Conservation (phyloP, 1,140 invertebrate genomes). For the Ruditapes philippinarum region DNA sequence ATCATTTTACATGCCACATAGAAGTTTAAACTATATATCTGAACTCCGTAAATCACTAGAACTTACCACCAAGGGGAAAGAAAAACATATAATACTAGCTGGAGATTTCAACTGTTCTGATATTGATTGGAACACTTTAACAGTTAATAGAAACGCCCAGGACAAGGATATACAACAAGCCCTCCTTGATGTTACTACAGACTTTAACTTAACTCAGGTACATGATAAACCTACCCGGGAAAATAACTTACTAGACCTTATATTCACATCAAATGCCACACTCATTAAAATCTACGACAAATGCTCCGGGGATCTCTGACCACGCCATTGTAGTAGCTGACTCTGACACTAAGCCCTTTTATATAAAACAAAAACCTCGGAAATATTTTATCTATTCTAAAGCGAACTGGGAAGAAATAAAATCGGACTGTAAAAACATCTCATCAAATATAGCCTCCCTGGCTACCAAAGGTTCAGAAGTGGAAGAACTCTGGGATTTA, state of each 20-base stretch:
- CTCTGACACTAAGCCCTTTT: background rate
- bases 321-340: background rate
- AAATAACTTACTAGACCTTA: slow-evolving; percentile 59
- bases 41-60: slow-evolving; percentile 62
- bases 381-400: background rate
- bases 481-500: background rate
- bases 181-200: slow-evolving; percentile 33
- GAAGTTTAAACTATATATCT: background rate
- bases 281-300: background rate
- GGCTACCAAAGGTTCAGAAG: too few species aligned
- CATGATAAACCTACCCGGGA: slow-evolving; percentile 52
- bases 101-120: slow-evolving; percentile 63
- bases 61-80: background rate
- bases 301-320: background rate
- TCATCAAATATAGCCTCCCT: background rate
- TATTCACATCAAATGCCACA: slow-evolving; percentile 65
- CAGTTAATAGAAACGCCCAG: background rate
- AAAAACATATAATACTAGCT: slow-evolving; percentile 52
- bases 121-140: slow-evolving; percentile 44
- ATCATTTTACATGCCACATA: slow-evolving; percentile 62
- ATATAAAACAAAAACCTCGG: background rate
- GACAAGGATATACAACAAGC: slow-evolving; percentile 48
- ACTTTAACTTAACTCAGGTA: slow-evolving; percentile 55
- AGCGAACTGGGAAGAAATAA: background rate
- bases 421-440: background rate